phyloP scores from a whole-genome alignment of 2,888 invertebrate genomes.

The Leptopilina myrica region DNA sequence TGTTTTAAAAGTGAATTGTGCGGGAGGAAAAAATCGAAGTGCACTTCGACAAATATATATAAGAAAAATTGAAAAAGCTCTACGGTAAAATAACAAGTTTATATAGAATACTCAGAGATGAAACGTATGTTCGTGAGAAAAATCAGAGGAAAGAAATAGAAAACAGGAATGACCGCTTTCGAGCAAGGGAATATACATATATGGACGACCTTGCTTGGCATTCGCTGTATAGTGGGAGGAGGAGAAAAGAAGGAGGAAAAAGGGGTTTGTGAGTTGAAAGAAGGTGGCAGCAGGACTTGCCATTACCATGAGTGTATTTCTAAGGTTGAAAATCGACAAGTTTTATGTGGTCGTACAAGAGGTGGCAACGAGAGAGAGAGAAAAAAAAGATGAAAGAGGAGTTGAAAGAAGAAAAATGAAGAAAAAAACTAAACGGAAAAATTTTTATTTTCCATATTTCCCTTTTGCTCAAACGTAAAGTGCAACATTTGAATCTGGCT shows the following conservation, averaged over 20 bases:
- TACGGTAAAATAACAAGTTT: conserved; percentile 10
- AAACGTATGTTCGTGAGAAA: conserved; percentile 3
- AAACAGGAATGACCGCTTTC: conserved; percentile 41
- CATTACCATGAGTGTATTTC: conserved; percentile 20
- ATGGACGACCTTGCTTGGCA: conserved; percentile 33
- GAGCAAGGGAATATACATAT: neutral
- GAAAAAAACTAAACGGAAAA: neutral
- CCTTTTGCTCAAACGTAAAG: neutral
- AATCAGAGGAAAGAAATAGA: conserved; percentile 31
- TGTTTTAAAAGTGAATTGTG: no score
- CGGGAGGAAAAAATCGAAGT: no score
- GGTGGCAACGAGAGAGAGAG: conserved; percentile 2
- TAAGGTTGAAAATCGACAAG: conserved; percentile 27
- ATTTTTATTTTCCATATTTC: conserved; percentile 15
- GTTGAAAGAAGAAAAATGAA: no score
- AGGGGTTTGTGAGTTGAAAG: conserved; percentile 1
- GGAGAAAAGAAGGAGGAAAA: neutral
- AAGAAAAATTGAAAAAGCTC: conserved; percentile 16
- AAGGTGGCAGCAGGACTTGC: conserved; percentile 12
- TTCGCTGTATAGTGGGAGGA: neutral
- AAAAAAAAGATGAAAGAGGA: neutral
- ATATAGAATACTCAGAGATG: neutral
- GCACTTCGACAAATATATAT: neutral
- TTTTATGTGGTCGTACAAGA: conserved; percentile 13
- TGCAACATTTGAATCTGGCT: conserved; percentile 17